phyloP scores from a whole-genome alignment of 2,888 invertebrate species.

The Drepana falcataria region DNA sequence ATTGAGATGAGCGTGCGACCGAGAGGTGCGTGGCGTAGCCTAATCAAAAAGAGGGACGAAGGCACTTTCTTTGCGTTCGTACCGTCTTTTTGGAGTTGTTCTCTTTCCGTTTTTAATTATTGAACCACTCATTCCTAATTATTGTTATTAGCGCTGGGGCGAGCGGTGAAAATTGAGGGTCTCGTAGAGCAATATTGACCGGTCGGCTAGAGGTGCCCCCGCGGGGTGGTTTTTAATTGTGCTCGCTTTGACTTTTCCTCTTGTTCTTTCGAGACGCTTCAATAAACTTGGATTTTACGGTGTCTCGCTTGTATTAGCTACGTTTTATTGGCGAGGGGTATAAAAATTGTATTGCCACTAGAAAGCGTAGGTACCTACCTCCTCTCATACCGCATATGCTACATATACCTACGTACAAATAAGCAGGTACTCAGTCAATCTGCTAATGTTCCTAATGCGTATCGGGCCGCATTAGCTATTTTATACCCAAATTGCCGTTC shows the following conservation, averaged over 20 bases:
- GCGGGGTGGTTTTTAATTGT: constrained; percentile 73
- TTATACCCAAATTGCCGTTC: constrained; percentile 71
- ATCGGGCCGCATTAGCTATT: constrained; percentile 64
- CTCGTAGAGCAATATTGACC: constrained; percentile 73
- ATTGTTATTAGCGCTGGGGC: constrained; percentile 78
- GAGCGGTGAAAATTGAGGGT: constrained; percentile 78
- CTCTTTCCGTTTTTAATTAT: constrained; percentile 80
- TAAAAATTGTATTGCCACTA: constrained; percentile 27
- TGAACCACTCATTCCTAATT: constrained; percentile 81
- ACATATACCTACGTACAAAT: neutral
- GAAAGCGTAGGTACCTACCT: constrained; percentile 3
- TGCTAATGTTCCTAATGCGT: constrained; percentile 70
- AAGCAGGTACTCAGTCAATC: constrained; percentile 44
- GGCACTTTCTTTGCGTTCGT: constrained; percentile 41
- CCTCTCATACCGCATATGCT: neutral
- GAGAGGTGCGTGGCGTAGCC: constrained; percentile 31
- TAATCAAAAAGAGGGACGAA: constrained; percentile 37
- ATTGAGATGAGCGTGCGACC: constrained; percentile 48
- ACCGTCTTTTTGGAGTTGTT: constrained; percentile 67
- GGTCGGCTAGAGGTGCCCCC: constrained; percentile 62
- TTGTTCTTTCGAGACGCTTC: constrained; percentile 71
- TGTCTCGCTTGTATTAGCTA: constrained; percentile 54
- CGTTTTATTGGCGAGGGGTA: constrained; percentile 50
- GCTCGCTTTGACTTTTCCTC: constrained; percentile 70
- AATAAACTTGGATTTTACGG: constrained; percentile 72